These are phyloP conservation scores for Mystacornis crossleyi DNA, from an alignment of 2,113 vertebrate genomes.

Conservation along the genomic window DNA sequence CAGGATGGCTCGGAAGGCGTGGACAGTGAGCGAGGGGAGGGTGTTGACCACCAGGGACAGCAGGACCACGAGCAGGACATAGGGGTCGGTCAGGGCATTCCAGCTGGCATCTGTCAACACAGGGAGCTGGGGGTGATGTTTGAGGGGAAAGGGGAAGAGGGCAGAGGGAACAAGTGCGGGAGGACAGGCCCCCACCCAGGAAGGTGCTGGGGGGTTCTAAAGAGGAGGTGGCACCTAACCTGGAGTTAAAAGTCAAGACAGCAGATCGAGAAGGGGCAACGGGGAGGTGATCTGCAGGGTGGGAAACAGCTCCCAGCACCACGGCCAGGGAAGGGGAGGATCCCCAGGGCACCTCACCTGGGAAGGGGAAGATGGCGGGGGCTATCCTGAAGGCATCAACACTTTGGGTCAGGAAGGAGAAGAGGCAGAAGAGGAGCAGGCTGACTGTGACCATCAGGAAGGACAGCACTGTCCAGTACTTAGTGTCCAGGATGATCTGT, in stretches of 20 bases:
- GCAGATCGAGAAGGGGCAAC: fast-evolving
- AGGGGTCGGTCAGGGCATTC: constrained; percentile 74
- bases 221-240: background rate
- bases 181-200: background rate
- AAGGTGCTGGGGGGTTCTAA: background rate
- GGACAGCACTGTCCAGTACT: constrained; percentile 82
- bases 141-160: too few species aligned
- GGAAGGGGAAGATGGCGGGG: constrained; percentile 81
- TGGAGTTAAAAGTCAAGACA: background rate
- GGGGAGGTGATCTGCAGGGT: background rate
- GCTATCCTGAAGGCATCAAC: constrained; percentile 54
- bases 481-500: constrained; percentile 81
- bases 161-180: background rate
- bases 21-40: constrained; percentile 75
- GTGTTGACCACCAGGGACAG: constrained; percentile 77
- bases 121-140: background rate
- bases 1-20: constrained; percentile 42
- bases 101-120: constrained; percentile 74
- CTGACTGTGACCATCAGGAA: constrained; percentile 71
- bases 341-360: constrained; percentile 71
- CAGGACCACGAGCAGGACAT: constrained; percentile 79
- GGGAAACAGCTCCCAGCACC: background rate
- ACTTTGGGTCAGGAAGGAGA: constrained; percentile 78
- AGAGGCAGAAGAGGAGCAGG: constrained; percentile 74
- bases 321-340: background rate